Conservation (phyloP, 2,113 vertebrate species). For the Cynopterus brachyotis region DNA sequence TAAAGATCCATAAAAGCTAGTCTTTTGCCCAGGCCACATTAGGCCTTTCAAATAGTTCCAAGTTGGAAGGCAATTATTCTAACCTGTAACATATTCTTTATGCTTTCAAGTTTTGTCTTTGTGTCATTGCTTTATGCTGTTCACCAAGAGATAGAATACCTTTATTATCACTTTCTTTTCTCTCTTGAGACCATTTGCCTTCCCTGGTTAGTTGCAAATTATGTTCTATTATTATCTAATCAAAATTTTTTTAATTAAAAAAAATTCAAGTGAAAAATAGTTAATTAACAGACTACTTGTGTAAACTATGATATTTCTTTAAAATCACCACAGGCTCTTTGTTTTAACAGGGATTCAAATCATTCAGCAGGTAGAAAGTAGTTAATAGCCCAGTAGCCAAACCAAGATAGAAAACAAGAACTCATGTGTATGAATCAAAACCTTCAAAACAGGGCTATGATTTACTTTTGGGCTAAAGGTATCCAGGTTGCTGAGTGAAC, state of each 20-base stretch:
- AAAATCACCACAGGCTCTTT: neutral
- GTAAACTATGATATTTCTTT: neutral
- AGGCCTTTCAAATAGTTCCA: neutral
- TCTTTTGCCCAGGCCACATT: neutral
- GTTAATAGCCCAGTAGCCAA: neutral
- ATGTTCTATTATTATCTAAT: constrained; percentile 3
- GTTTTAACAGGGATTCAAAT: neutral
- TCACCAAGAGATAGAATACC: neutral
- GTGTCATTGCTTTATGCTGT: neutral
- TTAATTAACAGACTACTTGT: neutral
- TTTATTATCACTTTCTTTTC: neutral
- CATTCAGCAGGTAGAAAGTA: neutral
- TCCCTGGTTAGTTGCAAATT: constrained; percentile 3
- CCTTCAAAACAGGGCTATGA: neutral
- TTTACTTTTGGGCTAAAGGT: neutral
- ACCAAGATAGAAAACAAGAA: neutral
- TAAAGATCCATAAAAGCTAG: neutral
- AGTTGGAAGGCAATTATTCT: neutral
- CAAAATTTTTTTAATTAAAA: neutral
- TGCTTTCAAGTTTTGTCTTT: neutral
- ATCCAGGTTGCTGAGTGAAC: neutral
- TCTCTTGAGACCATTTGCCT: neutral
- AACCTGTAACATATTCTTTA: neutral
- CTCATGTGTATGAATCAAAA: neutral
- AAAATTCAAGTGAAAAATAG: neutral